These are phyloP conservation scores for Campoplex nolae DNA, from an alignment of 2,888 invertebrate species.

Conservation along the genomic window DNA sequence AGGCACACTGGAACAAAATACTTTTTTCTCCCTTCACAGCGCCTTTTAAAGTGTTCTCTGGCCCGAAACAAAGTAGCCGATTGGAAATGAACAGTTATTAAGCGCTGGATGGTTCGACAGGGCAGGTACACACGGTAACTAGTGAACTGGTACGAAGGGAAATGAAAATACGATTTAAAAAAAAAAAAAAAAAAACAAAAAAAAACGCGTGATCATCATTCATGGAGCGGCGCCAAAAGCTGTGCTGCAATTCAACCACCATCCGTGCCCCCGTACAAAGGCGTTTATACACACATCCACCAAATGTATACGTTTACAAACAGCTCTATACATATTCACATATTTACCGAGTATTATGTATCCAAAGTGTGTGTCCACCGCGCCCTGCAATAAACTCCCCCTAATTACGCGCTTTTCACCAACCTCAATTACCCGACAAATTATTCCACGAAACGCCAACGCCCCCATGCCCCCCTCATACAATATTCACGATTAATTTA, in stretches of 20 bases:
- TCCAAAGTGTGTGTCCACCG: constrained; percentile 65
- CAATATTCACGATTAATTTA: constrained; percentile 67
- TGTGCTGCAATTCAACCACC: constrained; percentile 61
- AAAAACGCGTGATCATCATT: constrained; percentile 61
- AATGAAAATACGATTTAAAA: too few species aligned
- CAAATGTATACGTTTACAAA: constrained; percentile 39
- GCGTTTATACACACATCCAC: constrained; percentile 17
- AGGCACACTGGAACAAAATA: background rate
- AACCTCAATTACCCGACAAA: constrained; percentile 69
- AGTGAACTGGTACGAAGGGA: background rate
- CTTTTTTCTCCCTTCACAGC: background rate
- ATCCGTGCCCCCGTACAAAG: constrained; percentile 27
- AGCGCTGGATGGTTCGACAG: constrained; percentile 18
- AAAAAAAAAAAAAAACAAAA: constrained; percentile 46
- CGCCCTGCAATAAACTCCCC: constrained; percentile 66
- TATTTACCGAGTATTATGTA: constrained; percentile 54
- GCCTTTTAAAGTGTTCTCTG: constrained; percentile 13
- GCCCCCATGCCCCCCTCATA: constrained; percentile 48
- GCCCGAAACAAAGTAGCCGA: constrained; percentile 35
- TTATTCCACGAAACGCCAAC: constrained; percentile 64
- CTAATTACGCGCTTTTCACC: constrained; percentile 69
- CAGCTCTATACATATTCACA: background rate
- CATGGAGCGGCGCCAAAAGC: constrained; percentile 69
- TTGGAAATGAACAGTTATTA: constrained; percentile 28
- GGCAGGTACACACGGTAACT: constrained; percentile 1